Base-by-base conservation (phyloP, 2,113 vertebrate genomes). In the Peromyscus maniculatus region DNA sequence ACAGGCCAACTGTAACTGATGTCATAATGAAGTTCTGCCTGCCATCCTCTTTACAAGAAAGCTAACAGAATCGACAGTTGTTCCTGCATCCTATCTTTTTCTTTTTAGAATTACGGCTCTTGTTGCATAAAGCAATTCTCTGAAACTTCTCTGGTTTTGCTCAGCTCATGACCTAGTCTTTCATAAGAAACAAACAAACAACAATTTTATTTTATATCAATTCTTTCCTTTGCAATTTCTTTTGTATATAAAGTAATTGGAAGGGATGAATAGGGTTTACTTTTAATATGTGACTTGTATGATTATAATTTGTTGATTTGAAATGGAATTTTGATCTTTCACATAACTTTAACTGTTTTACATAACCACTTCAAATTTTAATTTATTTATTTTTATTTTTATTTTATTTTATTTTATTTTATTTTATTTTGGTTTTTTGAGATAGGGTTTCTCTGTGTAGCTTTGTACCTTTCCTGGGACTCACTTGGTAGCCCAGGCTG, bases 301-400 rank as follows among this genome's bases (percentile, higher is more conserved):
- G 36, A 83, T 67, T 77, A 69, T 31, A 92, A 49, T 57, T 91
- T 69, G 19, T 24, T 79, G 15, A 95, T 6, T 91, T 22, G 46
- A 91, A 92, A 95, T 69, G 33, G 0, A 82, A 89, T 71, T 87
- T 75, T 67, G 31, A 86, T 49, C 11, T 80, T 74, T 57, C 67
- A 43, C n/a, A 91, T 79, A 62, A 95, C 82, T 93, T 71, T 91
- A 66, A 31, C 13, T 3, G 12, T 90, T 91, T 57, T 80, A 92
- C 0, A n/a, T 74, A 93, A 62, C 31, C 10, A 74, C 52, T 28
- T 92, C 22, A 74, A 75, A 69, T 79, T 43, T 78, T 82, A 83
- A 74, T 43, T 43, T 43, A 43, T 43, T 43, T 43, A 43, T n/a
- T n/a, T n/a, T 43, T 43, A 43, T 43, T 43, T 43, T 43, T 43